Evolutionary conservation across 2,888 invertebrate species (phyloP).

Genomic region (Meandrusa payeni): DNA sequence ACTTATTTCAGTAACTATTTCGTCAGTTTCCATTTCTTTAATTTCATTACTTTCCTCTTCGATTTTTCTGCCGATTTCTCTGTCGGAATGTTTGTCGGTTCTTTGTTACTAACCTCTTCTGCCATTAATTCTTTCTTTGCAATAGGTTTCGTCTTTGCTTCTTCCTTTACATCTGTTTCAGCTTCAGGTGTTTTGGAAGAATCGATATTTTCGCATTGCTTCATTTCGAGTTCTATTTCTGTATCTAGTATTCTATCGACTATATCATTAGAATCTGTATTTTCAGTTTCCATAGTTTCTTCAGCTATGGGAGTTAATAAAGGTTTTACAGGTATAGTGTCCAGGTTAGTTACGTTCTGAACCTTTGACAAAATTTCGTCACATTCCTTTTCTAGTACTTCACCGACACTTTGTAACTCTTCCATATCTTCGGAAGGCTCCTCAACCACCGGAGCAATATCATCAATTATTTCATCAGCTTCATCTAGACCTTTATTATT

Average conservation of each 20-base stretch:
- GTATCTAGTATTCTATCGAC: slow-evolving; percentile 66
- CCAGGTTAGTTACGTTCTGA: slow-evolving; percentile 67
- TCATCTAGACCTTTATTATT: slow-evolving; percentile 48
- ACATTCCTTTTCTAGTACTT: slow-evolving; percentile 72
- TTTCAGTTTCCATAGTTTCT: slow-evolving; percentile 64
- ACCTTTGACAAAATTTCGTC: slow-evolving; percentile 73
- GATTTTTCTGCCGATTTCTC: slow-evolving; percentile 19
- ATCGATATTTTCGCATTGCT: slow-evolving; percentile 46
- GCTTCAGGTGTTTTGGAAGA: slow-evolving; percentile 7
- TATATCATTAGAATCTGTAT: slow-evolving; percentile 59
- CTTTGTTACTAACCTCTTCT: slow-evolving; percentile 22
- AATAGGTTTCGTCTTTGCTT: slow-evolving; percentile 31
- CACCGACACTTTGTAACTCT: slow-evolving; percentile 61
- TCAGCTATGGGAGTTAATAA: slow-evolving; percentile 60
- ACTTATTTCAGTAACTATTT: slow-evolving; percentile 7
- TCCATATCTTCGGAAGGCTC: slow-evolving; percentile 64
- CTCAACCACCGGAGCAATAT: slow-evolving; percentile 59
- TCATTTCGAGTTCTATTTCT: slow-evolving; percentile 61
- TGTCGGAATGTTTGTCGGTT: slow-evolving; percentile 28
- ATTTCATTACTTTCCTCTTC: slow-evolving; percentile 28
- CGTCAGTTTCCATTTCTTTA: slow-evolving; percentile 22
- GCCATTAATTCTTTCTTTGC: background rate
- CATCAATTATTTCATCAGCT: slow-evolving; percentile 52
- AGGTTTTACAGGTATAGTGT: slow-evolving; percentile 62
- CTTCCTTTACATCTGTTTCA: slow-evolving; percentile 36